Evolutionary conservation across 2,113 vertebrate species (phyloP).

Genomic region (Tragulus kanchil): DNA sequence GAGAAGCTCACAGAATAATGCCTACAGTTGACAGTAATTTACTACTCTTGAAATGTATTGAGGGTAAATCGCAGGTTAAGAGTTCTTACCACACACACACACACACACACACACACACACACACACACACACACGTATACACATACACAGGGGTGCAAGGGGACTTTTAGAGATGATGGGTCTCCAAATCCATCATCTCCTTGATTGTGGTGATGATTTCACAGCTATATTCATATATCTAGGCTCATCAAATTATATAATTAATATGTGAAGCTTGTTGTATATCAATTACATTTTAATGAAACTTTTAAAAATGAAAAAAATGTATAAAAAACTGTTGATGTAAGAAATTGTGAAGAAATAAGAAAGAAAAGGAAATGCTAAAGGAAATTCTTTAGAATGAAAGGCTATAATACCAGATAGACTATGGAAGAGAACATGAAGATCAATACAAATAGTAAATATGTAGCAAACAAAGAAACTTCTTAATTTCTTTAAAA

Average conservation of each 20-base stretch:
- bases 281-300: neutral
- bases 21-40: rapidly evolving
- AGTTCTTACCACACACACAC: neutral
- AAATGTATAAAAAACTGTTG: neutral
- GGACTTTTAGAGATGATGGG: neutral
- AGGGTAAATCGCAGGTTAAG: neutral
- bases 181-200: neutral
- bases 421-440: neutral
- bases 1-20: neutral
- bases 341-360: neutral
- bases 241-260: neutral
- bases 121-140: neutral
- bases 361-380: neutral
- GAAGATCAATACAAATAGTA: neutral
- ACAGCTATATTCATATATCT: neutral
- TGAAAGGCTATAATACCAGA: neutral
- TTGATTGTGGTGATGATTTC: neutral
- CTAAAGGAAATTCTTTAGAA: neutral
- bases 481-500: neutral
- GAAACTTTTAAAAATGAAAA: neutral
- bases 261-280: neutral
- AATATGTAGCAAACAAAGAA: neutral
- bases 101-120: too few relatives aligned
- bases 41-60: neutral
- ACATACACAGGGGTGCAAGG: neutral